phyloP scores from a whole-genome alignment of 2,113 vertebrate species.

The Archilochus colubris region DNA sequence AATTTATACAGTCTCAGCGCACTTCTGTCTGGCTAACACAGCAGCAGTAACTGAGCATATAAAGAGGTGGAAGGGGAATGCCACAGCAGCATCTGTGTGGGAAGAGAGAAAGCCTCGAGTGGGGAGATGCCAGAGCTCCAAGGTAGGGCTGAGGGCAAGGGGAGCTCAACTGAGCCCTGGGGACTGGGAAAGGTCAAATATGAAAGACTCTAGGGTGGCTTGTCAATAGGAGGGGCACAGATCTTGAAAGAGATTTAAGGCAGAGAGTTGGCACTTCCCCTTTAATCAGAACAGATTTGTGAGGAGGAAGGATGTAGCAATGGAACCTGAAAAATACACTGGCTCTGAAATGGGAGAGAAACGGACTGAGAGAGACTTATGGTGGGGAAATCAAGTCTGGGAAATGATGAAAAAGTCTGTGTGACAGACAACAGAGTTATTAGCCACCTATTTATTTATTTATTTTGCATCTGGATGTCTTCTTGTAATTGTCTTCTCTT shows the following conservation, averaged over 20 bases:
- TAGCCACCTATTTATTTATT: neutral
- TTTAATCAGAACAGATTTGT: neutral
- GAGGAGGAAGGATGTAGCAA: neutral
- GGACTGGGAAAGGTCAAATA: neutral
- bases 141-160: neutral
- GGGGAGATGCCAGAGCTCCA: neutral
- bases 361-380: neutral
- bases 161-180: neutral
- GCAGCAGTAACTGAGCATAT: fast-evolving
- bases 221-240: neutral
- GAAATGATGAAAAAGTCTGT: neutral
- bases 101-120: neutral
- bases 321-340: neutral
- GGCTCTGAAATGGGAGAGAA: neutral
- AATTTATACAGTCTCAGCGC: neutral
- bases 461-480: neutral
- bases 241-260: neutral
- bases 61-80: neutral
- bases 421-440: neutral
- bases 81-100: neutral
- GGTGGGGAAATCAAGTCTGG: neutral
- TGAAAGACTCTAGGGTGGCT: neutral
- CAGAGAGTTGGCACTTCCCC: neutral
- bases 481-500: fast-evolving
- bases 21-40: neutral